phyloP scores from a whole-genome alignment of 2,113 vertebrate species.

The Charina bottae region DNA sequence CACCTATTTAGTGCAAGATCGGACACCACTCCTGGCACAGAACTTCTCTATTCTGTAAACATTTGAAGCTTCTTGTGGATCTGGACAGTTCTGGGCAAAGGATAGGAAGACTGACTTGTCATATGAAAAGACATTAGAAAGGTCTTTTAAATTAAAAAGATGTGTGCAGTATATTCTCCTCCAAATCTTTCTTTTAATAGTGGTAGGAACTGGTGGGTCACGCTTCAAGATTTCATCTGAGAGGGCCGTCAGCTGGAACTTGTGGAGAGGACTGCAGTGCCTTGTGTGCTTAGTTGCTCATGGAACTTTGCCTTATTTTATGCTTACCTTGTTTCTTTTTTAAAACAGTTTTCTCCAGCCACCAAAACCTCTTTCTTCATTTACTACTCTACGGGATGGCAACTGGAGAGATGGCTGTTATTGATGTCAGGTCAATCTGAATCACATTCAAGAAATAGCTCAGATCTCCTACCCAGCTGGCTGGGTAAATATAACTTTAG shows the following conservation, averaged over 20 bases:
- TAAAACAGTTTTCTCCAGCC: slow-evolving; percentile 90
- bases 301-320: background rate
- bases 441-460: slow-evolving; percentile 47
- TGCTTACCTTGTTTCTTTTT: slow-evolving; percentile 33
- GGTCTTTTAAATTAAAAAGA: too few relatives aligned
- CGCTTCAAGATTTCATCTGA: background rate
- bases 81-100: background rate
- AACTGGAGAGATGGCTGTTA: slow-evolving; percentile 98
- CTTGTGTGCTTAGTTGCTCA: background rate
- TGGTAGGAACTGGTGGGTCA: background rate
- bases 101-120: background rate
- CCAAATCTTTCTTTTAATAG: background rate
- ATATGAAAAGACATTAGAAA: background rate
- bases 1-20: too few relatives aligned
- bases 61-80: too few relatives aligned
- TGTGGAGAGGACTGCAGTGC: background rate
- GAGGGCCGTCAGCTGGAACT: background rate
- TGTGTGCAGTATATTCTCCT: too few relatives aligned
- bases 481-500: slow-evolving; percentile 80
- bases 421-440: slow-evolving; percentile 71
- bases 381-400: slow-evolving; percentile 90
- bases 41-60: too few relatives aligned
- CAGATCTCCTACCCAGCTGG: slow-evolving; percentile 86
- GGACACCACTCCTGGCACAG: too few relatives aligned
- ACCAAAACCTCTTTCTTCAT: slow-evolving; percentile 90